phyloP scores from a whole-genome alignment of 2,888 invertebrate species.

The Clostera curtula region DNA sequence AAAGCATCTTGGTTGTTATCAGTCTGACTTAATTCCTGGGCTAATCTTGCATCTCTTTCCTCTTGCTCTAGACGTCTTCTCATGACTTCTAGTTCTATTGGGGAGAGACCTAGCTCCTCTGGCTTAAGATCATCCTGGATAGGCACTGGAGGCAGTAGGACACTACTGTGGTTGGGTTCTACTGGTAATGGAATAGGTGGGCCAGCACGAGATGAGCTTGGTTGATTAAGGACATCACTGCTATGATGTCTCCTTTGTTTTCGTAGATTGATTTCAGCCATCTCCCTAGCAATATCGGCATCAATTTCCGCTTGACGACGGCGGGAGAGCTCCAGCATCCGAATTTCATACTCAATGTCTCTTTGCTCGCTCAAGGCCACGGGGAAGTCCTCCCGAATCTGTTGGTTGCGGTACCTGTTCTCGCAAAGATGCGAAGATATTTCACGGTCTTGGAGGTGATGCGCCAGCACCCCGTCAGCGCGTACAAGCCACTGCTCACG shows the following conservation, averaged over 20 bases:
- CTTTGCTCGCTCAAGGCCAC: constrained; percentile 61
- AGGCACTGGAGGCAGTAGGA: too few species aligned
- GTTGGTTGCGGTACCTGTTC: constrained; percentile 64
- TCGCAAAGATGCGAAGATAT: constrained; percentile 66
- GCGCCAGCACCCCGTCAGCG: constrained; percentile 63
- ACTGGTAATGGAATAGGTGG: constrained; percentile 24
- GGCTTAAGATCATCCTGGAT: constrained; percentile 35
- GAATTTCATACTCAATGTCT: constrained; percentile 56
- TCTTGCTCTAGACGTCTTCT: constrained; percentile 56
- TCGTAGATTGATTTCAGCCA: constrained; percentile 64
- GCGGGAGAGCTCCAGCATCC: constrained; percentile 46
- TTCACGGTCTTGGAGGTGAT: constrained; percentile 65
- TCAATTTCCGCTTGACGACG: constrained; percentile 63
- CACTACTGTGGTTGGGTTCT: constrained; percentile 11
- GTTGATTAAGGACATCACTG: constrained; percentile 41
- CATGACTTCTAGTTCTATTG: constrained; percentile 56
- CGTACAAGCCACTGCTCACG: constrained; percentile 69
- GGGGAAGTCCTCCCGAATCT: constrained; percentile 67
- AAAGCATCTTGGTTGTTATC: constrained; percentile 52
- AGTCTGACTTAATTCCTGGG: constrained; percentile 53
- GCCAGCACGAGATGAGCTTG: constrained; percentile 48
- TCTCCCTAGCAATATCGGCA: constrained; percentile 62
- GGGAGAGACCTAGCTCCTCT: constrained; percentile 56
- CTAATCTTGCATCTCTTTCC: constrained; percentile 57
- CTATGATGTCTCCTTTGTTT: constrained; percentile 46